phyloP scores from a whole-genome alignment of 2,888 invertebrate species.

The Arctia plantaginis region DNA sequence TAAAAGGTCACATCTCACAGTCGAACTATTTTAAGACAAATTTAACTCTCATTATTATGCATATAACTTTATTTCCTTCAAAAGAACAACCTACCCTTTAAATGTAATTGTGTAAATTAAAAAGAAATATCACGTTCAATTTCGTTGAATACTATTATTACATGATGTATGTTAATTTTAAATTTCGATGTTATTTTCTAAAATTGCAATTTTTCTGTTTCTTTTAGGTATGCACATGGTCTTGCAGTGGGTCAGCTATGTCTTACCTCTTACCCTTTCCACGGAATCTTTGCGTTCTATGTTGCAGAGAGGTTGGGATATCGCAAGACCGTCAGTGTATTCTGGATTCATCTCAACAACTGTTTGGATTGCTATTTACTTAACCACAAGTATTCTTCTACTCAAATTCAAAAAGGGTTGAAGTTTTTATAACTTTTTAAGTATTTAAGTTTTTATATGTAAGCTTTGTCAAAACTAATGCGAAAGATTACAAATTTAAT shows the following conservation, averaged over 20 bases:
- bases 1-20: not conserved
- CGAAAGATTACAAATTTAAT: not conserved
- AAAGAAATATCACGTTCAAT: not conserved
- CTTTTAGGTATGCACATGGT: conserved; percentile 90
- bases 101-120: not conserved
- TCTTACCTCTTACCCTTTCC: conserved; percentile 94
- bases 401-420: conserved; percentile 95
- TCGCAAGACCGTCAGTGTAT: conserved; percentile 91
- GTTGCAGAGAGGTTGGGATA: conserved; percentile 93
- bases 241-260: conserved; percentile 90
- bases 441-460: not conserved
- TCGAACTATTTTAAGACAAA: not conserved
- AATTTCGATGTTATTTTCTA: not conserved
- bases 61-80: not conserved
- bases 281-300: conserved; percentile 95
- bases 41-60: not conserved
- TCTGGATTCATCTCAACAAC: conserved; percentile 92
- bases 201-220: not conserved
- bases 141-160: not conserved
- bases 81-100: not conserved
- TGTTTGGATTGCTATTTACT: conserved; percentile 92
- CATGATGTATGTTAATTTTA: not conserved
- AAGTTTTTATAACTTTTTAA: conserved; percentile 29
- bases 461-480: conserved; percentile 1
- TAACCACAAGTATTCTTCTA: conserved; percentile 90